Evolutionary conservation across 92 coral and sea anemone species (phyloP), one percentile per base, ranked within the genome.

Genomic region (Zoanthus solanderi): DNA sequence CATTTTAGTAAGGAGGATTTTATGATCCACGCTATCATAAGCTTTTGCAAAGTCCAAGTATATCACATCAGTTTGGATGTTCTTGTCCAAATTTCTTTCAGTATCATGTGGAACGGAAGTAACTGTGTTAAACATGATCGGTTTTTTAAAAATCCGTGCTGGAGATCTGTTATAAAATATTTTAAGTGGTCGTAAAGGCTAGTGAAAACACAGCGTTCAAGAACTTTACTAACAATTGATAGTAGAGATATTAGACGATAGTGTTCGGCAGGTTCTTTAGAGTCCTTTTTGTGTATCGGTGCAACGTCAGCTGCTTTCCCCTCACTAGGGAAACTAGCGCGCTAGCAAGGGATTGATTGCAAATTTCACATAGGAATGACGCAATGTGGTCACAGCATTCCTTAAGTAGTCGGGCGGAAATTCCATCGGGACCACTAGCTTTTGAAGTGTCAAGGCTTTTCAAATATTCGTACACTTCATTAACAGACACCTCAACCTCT

Each of bases 351-450:
- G 88, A 86, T 18, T 34, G 78, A 56, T 92, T 92, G 54, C 89
- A 87, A 23, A 89, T 54, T n/a, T 77, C 52, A 72, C 90, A 89
- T 15, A 89, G 63, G 16, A 87, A 63, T 14, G 92, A 86, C 23
- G 92, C 87, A 9, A 88, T 61, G 72, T 92, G 88, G 15, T 86
- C 29, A 34, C 90, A 65, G 50, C 92, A 86, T 84, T 90, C 91
- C 37, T 90, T 87, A 9, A 90, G 80, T 34, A 90, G 63, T 60
- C 50, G 44, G 34, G 91, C 58, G 37, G 82, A 89, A n/a, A 90
- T 87, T 18, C 76, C 81, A 76, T 92, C 93, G 45, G 95, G 92
- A 1, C 91, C 92, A 65, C 86, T 67, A 17, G 88, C 69, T 84
- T 92, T 92, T 60, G 87, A 58, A 29, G 90, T 78, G 76, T 85